Evolutionary conservation across 2,797 vertebrate genomes (phyloP), one percentile per base, ranked within the genome.

Genomic region (Steatocranus sp.): DNA sequence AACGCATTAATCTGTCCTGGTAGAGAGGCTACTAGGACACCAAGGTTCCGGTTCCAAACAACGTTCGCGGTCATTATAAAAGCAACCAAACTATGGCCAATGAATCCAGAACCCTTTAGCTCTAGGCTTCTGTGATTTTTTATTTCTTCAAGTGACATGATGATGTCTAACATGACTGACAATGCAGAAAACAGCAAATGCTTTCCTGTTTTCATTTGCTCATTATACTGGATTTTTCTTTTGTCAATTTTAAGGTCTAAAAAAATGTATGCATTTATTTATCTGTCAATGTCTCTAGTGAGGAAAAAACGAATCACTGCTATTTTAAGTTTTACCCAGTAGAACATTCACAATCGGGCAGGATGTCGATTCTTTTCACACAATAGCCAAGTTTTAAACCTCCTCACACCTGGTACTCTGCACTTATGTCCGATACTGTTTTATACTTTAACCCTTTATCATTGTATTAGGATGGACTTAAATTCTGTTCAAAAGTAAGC

Each of bases 41-140:
- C 3, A 51, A 11, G 6, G 87, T 92, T 90, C 93, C 89, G 76
- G 20, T 3, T 15, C 17, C 25, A 25, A 25, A 25, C 25, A 76
- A 76, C 14, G 15, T 7, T 70, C 10, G 41, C 9, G 10, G 25
- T 8, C 23, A 18, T 46, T 46, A 11, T 23, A 12, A 70, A 70
- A 41, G 9, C 9, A 27, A 70, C 9, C 38, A 17, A 27, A 70
- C 14, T 70, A 43, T 1, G 7, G 58, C 2, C 32, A 68, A 17
- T 25, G 0, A 43, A 43, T 68, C 5, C 36, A 68, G 12, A 15
- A 43, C 20, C 36, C 10, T 70, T 11, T 43, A 25, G 63, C 23
- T 18, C 8, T 4, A 17, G 6, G 14, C 3, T 43, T 27, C 38
- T 25, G 5, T 11, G 3, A 15, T 4, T 25, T 68, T 66, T 41